Conservation (phyloP, 35 echinoderm and acorn worm genomes). For the Ptychodera flava region DNA sequence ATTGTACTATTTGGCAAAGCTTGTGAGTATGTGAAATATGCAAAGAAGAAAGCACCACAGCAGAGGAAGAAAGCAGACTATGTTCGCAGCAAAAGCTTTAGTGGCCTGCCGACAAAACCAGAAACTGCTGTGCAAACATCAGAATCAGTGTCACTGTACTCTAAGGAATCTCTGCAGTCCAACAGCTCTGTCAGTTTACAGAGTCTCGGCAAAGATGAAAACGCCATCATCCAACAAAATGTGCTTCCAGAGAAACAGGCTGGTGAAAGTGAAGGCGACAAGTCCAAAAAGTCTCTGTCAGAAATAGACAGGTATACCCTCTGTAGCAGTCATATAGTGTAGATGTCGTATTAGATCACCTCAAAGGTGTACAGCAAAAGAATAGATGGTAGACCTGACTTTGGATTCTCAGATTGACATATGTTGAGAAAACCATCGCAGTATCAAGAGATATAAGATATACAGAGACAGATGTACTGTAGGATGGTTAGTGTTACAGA, state of each 20-base stretch:
- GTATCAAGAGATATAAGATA: too few species aligned
- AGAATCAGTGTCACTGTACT: not conserved
- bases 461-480: too few species aligned
- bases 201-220: not conserved
- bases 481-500: too few species aligned
- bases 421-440: too few species aligned
- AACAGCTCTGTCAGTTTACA: not conserved
- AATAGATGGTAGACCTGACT: too few species aligned
- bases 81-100: not conserved
- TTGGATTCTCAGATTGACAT: too few species aligned
- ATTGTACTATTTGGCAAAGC: constrained; percentile 61
- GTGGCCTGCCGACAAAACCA: not conserved
- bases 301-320: constrained; percentile 66
- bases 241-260: constrained; percentile 5
- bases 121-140: not conserved
- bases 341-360: constrained; percentile 3
- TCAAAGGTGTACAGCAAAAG: too few species aligned
- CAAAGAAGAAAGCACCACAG: constrained; percentile 9
- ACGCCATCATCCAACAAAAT: not conserved
- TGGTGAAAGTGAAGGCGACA: not conserved
- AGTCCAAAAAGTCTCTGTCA: constrained; percentile 31
- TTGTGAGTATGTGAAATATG: constrained; percentile 46
- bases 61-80: constrained; percentile 12
- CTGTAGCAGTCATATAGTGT: constrained; percentile 67
- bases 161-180: not conserved